Conservation (phyloP, 2,797 vertebrate species). For the Cyclura pinguis region DNA sequence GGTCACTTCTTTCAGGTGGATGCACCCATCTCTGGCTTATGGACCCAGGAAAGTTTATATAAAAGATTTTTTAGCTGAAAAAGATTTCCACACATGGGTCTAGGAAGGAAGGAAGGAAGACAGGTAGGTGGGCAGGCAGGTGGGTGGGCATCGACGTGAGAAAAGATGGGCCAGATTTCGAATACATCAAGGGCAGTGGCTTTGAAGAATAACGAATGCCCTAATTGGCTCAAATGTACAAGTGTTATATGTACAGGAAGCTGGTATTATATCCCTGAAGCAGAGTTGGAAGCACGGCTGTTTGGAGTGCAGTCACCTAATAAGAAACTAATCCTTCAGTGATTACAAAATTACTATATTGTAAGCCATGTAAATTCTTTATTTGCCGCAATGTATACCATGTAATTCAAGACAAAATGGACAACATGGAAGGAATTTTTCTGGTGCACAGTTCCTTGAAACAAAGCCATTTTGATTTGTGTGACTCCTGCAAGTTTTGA, state of each 20-base stretch:
- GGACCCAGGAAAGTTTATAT: neutral
- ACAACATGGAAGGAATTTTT: constrained; percentile 7
- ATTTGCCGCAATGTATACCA: neutral
- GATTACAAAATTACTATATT: neutral
- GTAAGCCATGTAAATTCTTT: neutral
- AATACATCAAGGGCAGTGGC: neutral
- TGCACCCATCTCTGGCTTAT: neutral
- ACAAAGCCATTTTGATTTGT: constrained; percentile 30
- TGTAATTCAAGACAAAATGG: neutral
- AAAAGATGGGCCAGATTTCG: neutral
- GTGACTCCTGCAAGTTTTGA: constrained; percentile 39
- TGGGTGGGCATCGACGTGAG: no score
- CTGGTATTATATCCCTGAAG: neutral
- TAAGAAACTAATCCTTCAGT: neutral
- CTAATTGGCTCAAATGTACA: neutral
- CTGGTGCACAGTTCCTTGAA: neutral
- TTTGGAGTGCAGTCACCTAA: neutral
- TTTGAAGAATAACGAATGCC: neutral
- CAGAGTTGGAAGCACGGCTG: neutral
- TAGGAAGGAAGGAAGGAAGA: neutral
- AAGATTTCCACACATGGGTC: no score
- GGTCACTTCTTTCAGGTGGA: no score
- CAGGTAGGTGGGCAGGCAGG: neutral
- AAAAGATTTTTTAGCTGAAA: neutral
- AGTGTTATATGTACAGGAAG: neutral